Evolutionary conservation across 2,113 vertebrate genomes (phyloP), one percentile per base, ranked within the genome.

Genomic region (Nibea albiflora): DNA sequence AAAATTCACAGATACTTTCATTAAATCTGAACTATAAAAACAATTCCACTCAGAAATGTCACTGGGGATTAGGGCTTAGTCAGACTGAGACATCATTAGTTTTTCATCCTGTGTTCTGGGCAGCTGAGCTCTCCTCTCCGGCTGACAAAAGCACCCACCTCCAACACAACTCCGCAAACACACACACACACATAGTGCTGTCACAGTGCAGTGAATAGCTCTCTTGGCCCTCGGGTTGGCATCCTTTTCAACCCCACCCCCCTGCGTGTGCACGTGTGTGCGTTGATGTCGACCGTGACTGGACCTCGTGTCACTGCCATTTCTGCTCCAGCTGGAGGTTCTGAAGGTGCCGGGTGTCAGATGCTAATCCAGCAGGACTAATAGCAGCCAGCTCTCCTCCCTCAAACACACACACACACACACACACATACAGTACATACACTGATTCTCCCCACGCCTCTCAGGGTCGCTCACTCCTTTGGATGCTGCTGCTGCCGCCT

Each of bases 31-130:
- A 78, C 78, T 66, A 64, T 81, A 83, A 80, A 85, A 87, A 84
- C 72, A 88, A 88, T 89, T 66, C 78, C 56, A 49, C 44, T 87
- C 64, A 56, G 61, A 88, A 89, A 90, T 92, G 92, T 88, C 91
- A 90, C 7, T 0, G 10, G 79, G 81, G 86, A 88, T 92, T 86
- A 86, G 20, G 57, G 78, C 39, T 92, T 84, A 85, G 58, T 70
- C 60, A 42, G 73, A 80, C 78, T 78, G 78, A 90, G 76, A 80
- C 73, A 31, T 92, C 79, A 89, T 91, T 89, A 68, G 73, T 61
- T 89, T 88, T 84, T 74, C 54, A 89, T 86, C 70, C 85, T 53
- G 75, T 80, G 69, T 73, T 82, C 52, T 65, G 62, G 65, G 54
- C 65, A 80, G 83, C 46, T 78, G 35, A 86, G 76, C 63, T 71